Base-by-base conservation (phyloP, 2,113 vertebrate species). In the Arenaria interpres region DNA sequence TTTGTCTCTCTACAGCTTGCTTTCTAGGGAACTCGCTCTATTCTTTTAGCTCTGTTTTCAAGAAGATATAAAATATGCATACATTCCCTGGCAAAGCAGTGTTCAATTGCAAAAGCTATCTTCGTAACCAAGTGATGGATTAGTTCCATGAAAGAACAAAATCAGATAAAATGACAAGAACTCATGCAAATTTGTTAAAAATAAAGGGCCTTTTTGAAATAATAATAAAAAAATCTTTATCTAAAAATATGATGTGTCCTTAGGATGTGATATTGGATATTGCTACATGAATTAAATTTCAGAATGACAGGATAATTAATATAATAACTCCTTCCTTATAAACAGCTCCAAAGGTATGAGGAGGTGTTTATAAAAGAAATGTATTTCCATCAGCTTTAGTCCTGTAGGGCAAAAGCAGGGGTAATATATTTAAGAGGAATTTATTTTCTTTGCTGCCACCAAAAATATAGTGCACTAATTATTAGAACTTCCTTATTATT, bases 261-360 rank as follows among this genome's bases (percentile, higher is more conserved):
- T 88, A 90, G 79, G 94, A 78, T 1, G 4, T 72, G 28, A 90
- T 84, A 74, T 57, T 92, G 48, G 45, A 46, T 93, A 94, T 88
- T 95, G 37, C 16, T 85, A 82, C 64, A 60, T 46, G 33, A 94
- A 93, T 96, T 95, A 95, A 87, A 90, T 94, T 97, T 97, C 53
- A 63, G 93, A 86, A 69, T 90, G 90, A 94, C 78, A 88, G 72
- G 62, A 72, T 94, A 96, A 91, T 93, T 96, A 87, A 88, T 89
- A 43, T 79, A 85, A 74, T 91, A 96, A 77, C 32, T 88, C 28
- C n/a, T 83, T 85, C 54, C 74, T 94, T 76, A 90, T 91, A 94
- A 95, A 95, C 59, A 94, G 59, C 35, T 85, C 39, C 39, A 77
- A 90, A 95, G 37, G 51, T 95, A 62, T 59, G 39, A 89, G 32